Percentiles rank a stretch among this genome's conserved stretches.
Conservation (phyloP, 1,140 invertebrate genomes). For the Zophobas atratus region DNA sequence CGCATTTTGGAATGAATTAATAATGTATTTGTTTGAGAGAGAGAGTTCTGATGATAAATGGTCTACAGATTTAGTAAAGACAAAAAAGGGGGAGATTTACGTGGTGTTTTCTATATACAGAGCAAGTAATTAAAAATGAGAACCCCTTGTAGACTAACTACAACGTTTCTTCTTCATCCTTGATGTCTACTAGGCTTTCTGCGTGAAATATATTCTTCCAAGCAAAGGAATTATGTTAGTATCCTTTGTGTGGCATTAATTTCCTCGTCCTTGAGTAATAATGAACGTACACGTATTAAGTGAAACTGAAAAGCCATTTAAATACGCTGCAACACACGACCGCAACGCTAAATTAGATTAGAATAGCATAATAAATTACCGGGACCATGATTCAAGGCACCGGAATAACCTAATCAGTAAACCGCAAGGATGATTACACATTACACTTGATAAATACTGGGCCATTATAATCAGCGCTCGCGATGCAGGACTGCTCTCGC, state of each 20-base stretch:
- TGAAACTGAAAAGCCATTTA: constrained; percentile 61
- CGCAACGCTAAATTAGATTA: constrained; percentile 61
- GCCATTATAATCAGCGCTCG: constrained; percentile 55
- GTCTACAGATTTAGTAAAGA: not conserved
- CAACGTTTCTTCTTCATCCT: no score
- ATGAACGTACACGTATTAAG: constrained; percentile 57
- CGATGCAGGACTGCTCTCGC: constrained; percentile 53
- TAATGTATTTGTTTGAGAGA: constrained; percentile 22
- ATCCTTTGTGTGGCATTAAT: not conserved
- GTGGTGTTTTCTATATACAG: no score
- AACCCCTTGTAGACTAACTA: no score
- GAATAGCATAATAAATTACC: constrained; percentile 63
- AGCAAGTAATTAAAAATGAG: no score
- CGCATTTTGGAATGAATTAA: constrained; percentile 23
- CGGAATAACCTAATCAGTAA: constrained; percentile 63
- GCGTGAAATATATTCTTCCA: not conserved
- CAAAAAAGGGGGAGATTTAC: no score
- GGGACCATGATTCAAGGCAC: constrained; percentile 59
- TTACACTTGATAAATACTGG: constrained; percentile 57
- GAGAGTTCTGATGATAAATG: constrained; percentile 32
- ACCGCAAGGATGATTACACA: constrained; percentile 63
- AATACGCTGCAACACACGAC: constrained; percentile 58
- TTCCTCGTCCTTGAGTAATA: constrained; percentile 13
- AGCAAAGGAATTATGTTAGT: not conserved
- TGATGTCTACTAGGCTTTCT: no score